A percentile compares a stretch with the other conserved stretches of the same genome.
Evolutionary conservation across 2,797 vertebrate species (phyloP).

Genomic region (Acanthurus tractus): DNA sequence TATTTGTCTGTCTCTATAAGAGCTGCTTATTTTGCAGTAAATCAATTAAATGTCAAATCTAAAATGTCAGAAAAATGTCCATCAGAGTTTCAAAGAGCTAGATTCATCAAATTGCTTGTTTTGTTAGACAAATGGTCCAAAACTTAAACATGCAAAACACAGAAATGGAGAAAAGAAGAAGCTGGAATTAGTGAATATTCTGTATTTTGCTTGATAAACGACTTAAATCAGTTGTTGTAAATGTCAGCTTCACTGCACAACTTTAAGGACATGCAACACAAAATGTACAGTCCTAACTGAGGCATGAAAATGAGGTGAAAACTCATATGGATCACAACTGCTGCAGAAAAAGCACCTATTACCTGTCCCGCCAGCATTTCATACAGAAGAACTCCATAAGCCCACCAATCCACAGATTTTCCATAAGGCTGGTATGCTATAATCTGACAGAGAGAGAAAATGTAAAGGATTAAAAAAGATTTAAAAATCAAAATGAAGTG

Average conservation of each 20-base stretch:
- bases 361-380: slow-evolving; percentile 99
- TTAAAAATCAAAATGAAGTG: background rate
- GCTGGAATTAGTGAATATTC: background rate
- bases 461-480: slow-evolving; percentile 1
- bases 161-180: background rate
- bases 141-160: background rate
- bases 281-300: background rate
- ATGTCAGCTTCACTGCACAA: background rate
- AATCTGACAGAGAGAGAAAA: slow-evolving; percentile 86
- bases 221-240: background rate
- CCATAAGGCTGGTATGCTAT: slow-evolving; percentile 98
- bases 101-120: background rate
- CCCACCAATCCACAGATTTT: slow-evolving; percentile 99
- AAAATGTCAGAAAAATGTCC: background rate
- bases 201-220: background rate
- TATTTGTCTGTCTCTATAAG: too few relatives aligned
- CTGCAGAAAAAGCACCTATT: slow-evolving; percentile 12
- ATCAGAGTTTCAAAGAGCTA: background rate
- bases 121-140: background rate
- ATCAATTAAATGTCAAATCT: background rate
- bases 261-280: background rate
- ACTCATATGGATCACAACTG: background rate
- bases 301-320: background rate
- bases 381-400: slow-evolving; percentile 96
- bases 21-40: background rate